A percentile compares a stretch with the other conserved stretches of the same genome.
Evolutionary conservation across 1,140 invertebrate species (phyloP).

Genomic region (Thaumetopoea pityocampa): DNA sequence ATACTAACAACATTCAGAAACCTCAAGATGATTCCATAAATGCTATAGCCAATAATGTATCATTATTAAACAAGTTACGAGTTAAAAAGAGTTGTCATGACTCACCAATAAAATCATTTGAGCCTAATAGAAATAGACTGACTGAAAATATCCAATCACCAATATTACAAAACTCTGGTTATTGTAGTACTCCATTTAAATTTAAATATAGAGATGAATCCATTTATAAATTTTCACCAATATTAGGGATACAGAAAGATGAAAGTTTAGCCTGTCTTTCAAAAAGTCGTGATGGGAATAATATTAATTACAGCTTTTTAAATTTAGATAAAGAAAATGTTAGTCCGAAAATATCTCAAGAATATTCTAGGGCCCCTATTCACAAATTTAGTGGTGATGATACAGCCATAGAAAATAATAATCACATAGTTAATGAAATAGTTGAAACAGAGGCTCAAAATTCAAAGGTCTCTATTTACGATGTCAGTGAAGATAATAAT

Average conservation of each 20-base stretch:
- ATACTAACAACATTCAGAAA: slow-evolving; percentile 19
- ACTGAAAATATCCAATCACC: slow-evolving; percentile 26
- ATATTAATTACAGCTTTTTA: slow-evolving; percentile 13
- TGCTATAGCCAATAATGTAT: slow-evolving; percentile 42
- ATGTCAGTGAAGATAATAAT: slow-evolving; percentile 1
- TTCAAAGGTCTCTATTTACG: too few relatives aligned
- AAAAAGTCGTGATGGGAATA: slow-evolving; percentile 16
- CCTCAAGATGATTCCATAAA: slow-evolving; percentile 45
- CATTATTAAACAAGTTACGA: slow-evolving; percentile 27
- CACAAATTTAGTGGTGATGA: too few relatives aligned
- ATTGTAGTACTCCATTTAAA: slow-evolving; percentile 57
- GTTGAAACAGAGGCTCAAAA: not conserved
- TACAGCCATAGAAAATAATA: too few relatives aligned
- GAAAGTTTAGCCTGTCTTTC: slow-evolving; percentile 16
- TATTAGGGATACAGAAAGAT: slow-evolving; percentile 25
- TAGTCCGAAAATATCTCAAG: too few relatives aligned
- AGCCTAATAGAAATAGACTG: slow-evolving; percentile 17
- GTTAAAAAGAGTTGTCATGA: slow-evolving; percentile 9
- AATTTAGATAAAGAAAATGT: not conserved
- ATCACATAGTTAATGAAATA: slow-evolving; percentile 5
- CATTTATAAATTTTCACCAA: slow-evolving; percentile 59
- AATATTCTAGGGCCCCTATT: too few relatives aligned
- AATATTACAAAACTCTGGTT: slow-evolving; percentile 33
- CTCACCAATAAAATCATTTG: slow-evolving; percentile 10
- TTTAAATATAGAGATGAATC: slow-evolving; percentile 54